Conservation (phyloP, 2,113 vertebrate genomes). For the Python bivittatus region DNA sequence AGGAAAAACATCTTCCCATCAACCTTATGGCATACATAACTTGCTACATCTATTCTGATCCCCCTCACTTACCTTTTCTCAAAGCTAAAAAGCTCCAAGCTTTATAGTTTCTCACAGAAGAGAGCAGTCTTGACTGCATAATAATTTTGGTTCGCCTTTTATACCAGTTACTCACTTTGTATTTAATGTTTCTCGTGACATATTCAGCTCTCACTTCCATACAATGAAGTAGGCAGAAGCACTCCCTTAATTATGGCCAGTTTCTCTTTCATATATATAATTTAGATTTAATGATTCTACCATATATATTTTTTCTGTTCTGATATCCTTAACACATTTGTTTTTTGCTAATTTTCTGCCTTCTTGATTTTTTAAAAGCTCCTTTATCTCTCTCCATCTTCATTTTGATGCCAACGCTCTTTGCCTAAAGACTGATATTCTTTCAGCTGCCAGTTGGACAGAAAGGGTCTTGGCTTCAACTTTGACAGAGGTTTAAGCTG, state of each 20-base stretch:
- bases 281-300: background rate
- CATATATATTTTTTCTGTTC: background rate
- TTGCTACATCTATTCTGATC: too few relatives aligned
- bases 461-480: background rate
- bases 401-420: background rate
- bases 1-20: background rate
- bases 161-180: background rate
- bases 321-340: background rate
- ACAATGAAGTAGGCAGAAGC: background rate
- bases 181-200: background rate
- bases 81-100: background rate
- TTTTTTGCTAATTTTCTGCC: background rate
- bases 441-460: conserved; percentile 15
- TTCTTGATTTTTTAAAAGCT: background rate
- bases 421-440: background rate
- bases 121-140: background rate
- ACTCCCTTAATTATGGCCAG: background rate
- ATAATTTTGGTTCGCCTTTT: background rate
- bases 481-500: background rate
- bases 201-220: background rate
- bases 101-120: background rate
- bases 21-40: background rate
- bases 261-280: background rate
- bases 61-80: background rate
- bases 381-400: background rate